Evolutionary conservation across 2,113 vertebrate genomes (phyloP), one percentile per base, ranked within the genome.

Genomic region (Mus spicilegus): DNA sequence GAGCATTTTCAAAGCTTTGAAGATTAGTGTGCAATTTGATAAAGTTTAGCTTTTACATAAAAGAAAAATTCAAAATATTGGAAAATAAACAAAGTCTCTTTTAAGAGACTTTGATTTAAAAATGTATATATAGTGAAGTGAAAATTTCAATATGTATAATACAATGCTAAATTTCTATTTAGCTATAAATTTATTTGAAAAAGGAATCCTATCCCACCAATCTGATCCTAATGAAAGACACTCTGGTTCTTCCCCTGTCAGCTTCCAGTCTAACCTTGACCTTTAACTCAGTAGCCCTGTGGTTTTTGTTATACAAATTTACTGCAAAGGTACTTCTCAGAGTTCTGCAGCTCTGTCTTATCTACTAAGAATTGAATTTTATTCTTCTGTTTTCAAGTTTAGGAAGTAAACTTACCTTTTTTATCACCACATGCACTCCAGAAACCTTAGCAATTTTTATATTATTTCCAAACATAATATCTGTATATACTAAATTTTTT

Each of bases 21-120:
- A 73, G 81, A 24, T 80, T 3, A 93, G 70, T 72, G 3, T 39
- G 39, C 81, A 82, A 85, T 88, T 73, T 30, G 42, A 0, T 93
- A 86, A 89, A 95, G 95, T 96, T 94, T 94, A 75, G 73, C 33
- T 28, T 2, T 96, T 20, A 67, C 56, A 16, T 81, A 17, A 75
- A 93, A 33, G 70, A 36, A 70, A 7, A 63, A 24, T 26, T 94
- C 46, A 94, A 26, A 77, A 24, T 10, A 69, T 33, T 24, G 63
- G 36, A 93, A 90, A 69, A 7, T 81, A 95, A 96, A 56, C 46
- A 82, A 92, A 10, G 42, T 42, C 42, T 5, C 3, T 22, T 4
- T 95, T 81, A 86, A 88, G 58, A 16, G 80, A 28, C 7, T 75
- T 28, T 87, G 84, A 70, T 73, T 90, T 42, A 19, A 81, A 93